These are phyloP conservation scores for Noctua janthina DNA, from an alignment of 2,888 invertebrate genomes.

Conservation along the genomic window DNA sequence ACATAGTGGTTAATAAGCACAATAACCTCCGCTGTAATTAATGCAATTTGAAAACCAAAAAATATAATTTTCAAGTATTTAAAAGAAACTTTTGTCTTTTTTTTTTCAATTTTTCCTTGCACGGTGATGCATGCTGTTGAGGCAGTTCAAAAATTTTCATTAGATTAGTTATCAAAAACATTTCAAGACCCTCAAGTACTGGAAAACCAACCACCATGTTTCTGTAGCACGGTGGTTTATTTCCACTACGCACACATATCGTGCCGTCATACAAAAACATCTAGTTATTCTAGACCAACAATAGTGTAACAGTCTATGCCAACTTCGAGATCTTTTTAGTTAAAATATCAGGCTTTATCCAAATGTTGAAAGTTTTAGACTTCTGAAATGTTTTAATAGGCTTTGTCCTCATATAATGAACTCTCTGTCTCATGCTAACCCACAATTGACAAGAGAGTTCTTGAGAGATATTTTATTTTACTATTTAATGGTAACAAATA, in stretches of 20 bases:
- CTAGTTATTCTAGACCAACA: not conserved
- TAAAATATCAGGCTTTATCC: not conserved
- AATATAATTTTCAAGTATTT: slow-evolving; percentile 48
- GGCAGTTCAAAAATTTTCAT: not conserved
- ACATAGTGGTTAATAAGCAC: not conserved
- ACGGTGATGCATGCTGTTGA: not conserved
- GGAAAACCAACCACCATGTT: not conserved
- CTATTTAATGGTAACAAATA: not conserved
- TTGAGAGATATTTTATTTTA: not conserved
- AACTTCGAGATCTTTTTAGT: not conserved
- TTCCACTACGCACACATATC: not conserved
- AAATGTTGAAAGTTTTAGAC: not conserved
- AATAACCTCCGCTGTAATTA: not conserved
- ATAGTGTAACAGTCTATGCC: not conserved
- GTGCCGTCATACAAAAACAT: not conserved
- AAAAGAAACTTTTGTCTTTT: not conserved
- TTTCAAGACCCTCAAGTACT: not conserved
- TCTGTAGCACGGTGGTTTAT: not conserved
- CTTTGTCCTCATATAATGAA: not conserved
- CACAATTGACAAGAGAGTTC: not conserved
- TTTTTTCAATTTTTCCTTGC: not conserved
- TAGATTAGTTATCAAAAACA: not conserved
- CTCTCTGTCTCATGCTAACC: not conserved
- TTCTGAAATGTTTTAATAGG: not conserved
- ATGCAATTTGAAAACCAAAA: slow-evolving; percentile 40